These are phyloP conservation scores for Phrynocephalus forsythii DNA, from an alignment of 2,797 vertebrate species.

Conservation along the genomic window DNA sequence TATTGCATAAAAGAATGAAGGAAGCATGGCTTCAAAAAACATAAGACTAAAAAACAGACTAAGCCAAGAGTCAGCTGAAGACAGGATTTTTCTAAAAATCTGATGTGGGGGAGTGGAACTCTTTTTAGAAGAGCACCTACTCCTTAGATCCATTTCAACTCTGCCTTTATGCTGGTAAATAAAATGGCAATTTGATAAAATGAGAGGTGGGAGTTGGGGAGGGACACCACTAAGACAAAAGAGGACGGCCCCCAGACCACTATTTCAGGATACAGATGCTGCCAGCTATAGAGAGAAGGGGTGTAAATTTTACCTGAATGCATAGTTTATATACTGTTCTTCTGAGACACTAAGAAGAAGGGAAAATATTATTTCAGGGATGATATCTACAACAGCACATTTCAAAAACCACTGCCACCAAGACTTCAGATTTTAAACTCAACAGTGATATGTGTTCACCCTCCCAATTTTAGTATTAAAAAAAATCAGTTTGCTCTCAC, in stretches of 20 bases:
- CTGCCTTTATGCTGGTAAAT: neutral
- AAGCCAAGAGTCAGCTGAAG: neutral
- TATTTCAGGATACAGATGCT: neutral
- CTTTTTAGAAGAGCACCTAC: neutral
- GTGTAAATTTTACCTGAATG: constrained; percentile 88
- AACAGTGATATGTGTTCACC: neutral
- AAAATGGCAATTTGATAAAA: neutral
- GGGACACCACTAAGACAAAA: neutral
- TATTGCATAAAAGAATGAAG: neutral
- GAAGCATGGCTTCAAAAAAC: neutral
- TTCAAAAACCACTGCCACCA: constrained; percentile 12
- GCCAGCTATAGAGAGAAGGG: neutral
- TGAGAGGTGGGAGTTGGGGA: too few relatives aligned
- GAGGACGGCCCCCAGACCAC: neutral
- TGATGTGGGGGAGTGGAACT: neutral
- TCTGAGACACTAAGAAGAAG: constrained; percentile 86
- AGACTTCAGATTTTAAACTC: neutral
- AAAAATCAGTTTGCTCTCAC: neutral
- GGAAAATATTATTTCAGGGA: constrained; percentile 43
- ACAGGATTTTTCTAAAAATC: neutral
- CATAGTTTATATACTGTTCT: constrained; percentile 94
- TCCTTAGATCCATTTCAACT: neutral
- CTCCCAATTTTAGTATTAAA: constrained; percentile 3
- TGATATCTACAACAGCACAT: neutral
- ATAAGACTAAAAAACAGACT: neutral